Conservation (phyloP, 2,888 invertebrate species). For the Agriotes lineatus region DNA sequence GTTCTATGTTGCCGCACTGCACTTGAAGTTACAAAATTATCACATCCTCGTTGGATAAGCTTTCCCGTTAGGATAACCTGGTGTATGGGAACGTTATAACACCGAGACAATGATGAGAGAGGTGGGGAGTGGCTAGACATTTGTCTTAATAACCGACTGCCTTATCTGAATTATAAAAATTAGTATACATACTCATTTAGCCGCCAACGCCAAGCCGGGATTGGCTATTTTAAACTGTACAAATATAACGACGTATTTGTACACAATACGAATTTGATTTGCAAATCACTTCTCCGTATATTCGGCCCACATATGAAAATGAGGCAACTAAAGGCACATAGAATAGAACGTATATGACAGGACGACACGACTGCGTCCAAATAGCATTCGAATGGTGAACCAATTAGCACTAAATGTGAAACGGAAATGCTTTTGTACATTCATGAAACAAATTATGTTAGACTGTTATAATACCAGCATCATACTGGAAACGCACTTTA, state of each 20-base stretch:
- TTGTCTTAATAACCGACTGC: not conserved
- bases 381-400: constrained; percentile 18
- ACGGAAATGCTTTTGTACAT: constrained; percentile 26
- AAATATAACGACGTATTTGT: constrained; percentile 31
- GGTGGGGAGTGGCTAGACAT: constrained; percentile 23
- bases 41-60: not conserved
- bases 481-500: constrained; percentile 9
- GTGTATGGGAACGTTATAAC: not conserved
- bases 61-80: not conserved
- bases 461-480: constrained; percentile 1
- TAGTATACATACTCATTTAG: constrained; percentile 24
- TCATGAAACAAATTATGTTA: constrained; percentile 17
- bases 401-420: constrained; percentile 25
- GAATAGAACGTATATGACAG: not conserved
- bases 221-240: constrained; percentile 26
- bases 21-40: not conserved
- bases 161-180: constrained; percentile 23
- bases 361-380: constrained; percentile 11
- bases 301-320: constrained; percentile 27
- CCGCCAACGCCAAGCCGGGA: constrained; percentile 28
- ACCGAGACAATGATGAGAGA: not conserved
- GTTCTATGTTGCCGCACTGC: not conserved
- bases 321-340: constrained; percentile 4
- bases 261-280: constrained; percentile 40
- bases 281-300: constrained; percentile 38